A percentile compares a stretch with the other conserved stretches of the same genome.
These are phyloP conservation scores for Cryptus viduatorius DNA, from an alignment of 2,888 invertebrate species.

Conservation along the genomic window DNA sequence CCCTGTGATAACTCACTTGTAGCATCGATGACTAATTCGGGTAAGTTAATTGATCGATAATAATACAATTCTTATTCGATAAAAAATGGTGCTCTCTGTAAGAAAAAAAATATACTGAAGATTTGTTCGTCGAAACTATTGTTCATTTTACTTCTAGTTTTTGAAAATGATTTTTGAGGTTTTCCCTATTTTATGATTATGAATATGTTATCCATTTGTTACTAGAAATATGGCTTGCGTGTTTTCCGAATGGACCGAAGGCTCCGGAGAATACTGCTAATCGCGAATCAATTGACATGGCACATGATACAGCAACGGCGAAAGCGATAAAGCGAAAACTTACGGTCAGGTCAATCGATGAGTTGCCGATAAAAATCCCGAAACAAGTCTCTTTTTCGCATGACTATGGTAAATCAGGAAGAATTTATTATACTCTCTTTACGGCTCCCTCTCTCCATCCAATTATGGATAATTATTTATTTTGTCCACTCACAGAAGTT, in stretches of 20 bases:
- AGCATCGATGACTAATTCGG: neutral
- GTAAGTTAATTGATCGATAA: neutral
- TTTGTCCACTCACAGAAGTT: neutral
- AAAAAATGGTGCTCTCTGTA: too few relatives aligned
- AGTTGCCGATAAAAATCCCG: neutral
- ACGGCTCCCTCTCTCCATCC: neutral
- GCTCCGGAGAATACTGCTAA: neutral
- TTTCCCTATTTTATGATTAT: neutral
- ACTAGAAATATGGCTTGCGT: neutral
- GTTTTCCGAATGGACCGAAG: neutral
- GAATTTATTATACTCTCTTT: neutral
- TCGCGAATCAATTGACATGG: neutral
- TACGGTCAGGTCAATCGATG: neutral
- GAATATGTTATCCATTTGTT: neutral
- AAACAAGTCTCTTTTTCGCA: neutral
- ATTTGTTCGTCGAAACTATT: too few relatives aligned
- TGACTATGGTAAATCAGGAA: neutral
- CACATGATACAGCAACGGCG: too few relatives aligned
- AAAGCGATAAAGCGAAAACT: neutral
- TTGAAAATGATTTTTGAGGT: neutral
- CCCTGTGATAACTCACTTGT: neutral
- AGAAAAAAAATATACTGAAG: too few relatives aligned
- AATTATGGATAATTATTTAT: too few relatives aligned
- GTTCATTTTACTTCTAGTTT: too few relatives aligned
- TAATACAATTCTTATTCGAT: too few relatives aligned